phyloP scores from a whole-genome alignment of 2,888 invertebrate species.

The Dynastes grantii region DNA sequence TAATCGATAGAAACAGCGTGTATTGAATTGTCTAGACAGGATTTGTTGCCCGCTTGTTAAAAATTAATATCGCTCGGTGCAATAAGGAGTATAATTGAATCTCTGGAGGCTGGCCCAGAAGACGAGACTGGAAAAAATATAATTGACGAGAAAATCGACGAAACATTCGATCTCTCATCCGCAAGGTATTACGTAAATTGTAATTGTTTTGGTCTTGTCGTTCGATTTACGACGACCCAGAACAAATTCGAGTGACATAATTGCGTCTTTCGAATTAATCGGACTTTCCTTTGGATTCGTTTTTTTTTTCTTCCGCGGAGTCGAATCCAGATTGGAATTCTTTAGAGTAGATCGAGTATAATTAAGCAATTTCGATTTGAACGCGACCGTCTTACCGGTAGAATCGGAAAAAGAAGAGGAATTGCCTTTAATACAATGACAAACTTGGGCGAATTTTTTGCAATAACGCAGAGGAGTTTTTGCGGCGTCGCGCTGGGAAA shows the following conservation, averaged over 20 bases:
- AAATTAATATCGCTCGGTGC: constrained; percentile 14
- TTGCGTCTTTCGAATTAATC: constrained; percentile 8
- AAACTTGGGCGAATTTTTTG: constrained; percentile 38
- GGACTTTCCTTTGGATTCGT: neutral
- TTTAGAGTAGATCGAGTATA: neutral
- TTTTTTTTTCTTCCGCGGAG: neutral
- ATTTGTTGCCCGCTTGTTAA: constrained; percentile 17
- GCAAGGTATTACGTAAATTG: neutral
- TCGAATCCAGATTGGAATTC: neutral
- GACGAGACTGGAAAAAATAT: neutral
- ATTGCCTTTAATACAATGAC: constrained; percentile 8
- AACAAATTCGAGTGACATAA: constrained; percentile 1
- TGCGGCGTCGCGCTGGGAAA: constrained; percentile 21
- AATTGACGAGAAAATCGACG: neutral
- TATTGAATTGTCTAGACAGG: constrained; percentile 26
- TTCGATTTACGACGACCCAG: neutral
- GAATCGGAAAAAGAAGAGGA: neutral
- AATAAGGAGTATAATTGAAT: constrained; percentile 16
- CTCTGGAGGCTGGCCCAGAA: neutral
- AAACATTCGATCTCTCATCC: neutral
- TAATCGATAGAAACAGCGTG: too few species aligned
- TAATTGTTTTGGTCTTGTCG: neutral
- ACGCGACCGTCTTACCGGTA: neutral
- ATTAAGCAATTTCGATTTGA: constrained; percentile 23
- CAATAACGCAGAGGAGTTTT: constrained; percentile 1